These are phyloP conservation scores for Amphiprion percula DNA, from an alignment of 2,113 vertebrate species.

Conservation along the genomic window DNA sequence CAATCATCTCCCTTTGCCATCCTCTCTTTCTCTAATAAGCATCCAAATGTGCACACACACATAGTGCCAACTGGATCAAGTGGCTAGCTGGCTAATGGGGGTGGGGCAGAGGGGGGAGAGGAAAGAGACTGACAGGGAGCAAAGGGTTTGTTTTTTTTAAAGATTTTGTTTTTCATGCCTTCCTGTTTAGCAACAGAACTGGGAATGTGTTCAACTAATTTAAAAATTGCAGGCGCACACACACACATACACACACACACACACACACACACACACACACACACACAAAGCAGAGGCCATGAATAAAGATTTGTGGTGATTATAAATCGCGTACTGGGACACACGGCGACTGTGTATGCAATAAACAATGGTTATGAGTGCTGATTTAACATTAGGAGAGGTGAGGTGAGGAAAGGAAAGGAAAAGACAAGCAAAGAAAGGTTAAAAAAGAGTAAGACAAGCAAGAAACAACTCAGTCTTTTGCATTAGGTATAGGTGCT, in stretches of 20 bases:
- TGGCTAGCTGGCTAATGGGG: constrained; percentile 36
- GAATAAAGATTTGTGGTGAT: constrained; percentile 61
- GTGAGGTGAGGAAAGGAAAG: not conserved
- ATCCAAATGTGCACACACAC: constrained; percentile 30
- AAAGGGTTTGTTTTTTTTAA: not conserved
- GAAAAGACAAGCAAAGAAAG: not conserved
- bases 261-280: not conserved
- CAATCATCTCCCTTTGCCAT: constrained; percentile 21
- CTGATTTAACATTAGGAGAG: constrained; percentile 34
- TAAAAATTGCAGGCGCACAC: constrained; percentile 1
- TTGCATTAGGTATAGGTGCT: not conserved
- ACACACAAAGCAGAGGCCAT: constrained; percentile 24
- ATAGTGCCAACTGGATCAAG: constrained; percentile 51
- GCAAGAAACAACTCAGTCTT: not conserved
- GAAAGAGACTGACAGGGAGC: not conserved
- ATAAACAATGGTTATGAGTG: constrained; percentile 31
- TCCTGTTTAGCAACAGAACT: constrained; percentile 18
- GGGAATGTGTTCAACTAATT: constrained; percentile 26
- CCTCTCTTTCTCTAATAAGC: constrained; percentile 46
- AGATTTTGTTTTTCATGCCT: constrained; percentile 17
- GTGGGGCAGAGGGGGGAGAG: constrained; percentile 1
- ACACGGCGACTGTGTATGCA: constrained; percentile 38
- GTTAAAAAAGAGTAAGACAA: not conserved
- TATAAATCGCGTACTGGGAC: constrained; percentile 32
- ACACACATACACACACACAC: constrained; percentile 1